Base-by-base conservation (phyloP, 1,140 invertebrate genomes). In the Sitophilus oryzae region DNA sequence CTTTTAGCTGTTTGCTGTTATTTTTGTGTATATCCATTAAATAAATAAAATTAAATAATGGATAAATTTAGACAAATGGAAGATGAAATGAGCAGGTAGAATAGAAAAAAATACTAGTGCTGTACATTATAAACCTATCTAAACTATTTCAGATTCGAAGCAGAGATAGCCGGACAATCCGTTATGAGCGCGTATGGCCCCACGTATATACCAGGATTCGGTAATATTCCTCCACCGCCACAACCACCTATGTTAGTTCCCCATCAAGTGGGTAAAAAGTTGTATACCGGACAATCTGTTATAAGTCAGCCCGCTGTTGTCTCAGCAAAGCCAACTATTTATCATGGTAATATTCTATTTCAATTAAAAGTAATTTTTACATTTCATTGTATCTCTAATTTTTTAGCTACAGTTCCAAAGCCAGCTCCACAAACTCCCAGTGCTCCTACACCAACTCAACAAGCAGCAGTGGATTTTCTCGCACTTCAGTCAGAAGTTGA, bases 31-130 rank as follows among this genome's bases (percentile, higher is more conserved):
- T n/a, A n/a, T n/a, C n/a, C n/a, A n/a, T n/a, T n/a, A n/a, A n/a
- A n/a, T n/a, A n/a, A n/a, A n/a, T n/a, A n/a, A n/a, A n/a, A n/a
- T n/a, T n/a, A n/a, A 37, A 55, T 9, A 22, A 60, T 63, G 56
- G 45, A 63, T 30, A 41, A 46, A 36, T 70, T 68, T 56, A 61
- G 69, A 22, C 66, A 62, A 63, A 71, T 89, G 84, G 86, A 91
- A 73, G 87, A 88, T 74, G 88, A 91, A 73, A 85, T 89, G 81
- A 87, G 82, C 62, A 82, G 87, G 85, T 86, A 77, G 58, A 58
- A 52, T 36, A 49, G 10, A 41, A 37, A 15, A 56, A 51, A 44
- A 11, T 54, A 57, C 22, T 43, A 48, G 48, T 50, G 35, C 48
- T 43, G 52, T 50, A 51, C 41, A 47, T 25, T 35, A 22, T 41